Base-by-base conservation (phyloP, 1,140 invertebrate species). In the Trissolcus basalis region DNA sequence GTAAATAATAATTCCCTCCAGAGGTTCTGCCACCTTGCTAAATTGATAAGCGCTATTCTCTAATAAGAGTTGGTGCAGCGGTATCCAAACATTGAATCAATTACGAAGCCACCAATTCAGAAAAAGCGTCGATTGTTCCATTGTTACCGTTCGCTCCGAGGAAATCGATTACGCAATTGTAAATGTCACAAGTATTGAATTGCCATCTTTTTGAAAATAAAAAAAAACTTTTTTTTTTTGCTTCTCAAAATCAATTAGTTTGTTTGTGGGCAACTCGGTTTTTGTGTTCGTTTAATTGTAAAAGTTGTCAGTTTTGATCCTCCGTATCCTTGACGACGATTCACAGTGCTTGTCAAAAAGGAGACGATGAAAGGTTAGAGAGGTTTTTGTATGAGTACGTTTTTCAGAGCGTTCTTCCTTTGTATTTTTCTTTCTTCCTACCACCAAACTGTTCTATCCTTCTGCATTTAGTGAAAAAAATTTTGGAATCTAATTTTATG, bases 121-220 rank as follows among this genome's bases (percentile, higher is more conserved):
- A 65, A 27, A 27, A 35, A 14, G 55, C 13, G 43, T 65, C 61
- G 70, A 73, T 73, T 73, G 70, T 73, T 73, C 70, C 56, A 65
- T 73, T 73, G 70, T 73, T 73, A 61, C 16, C 13, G 35, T 49
- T 33, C 49, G 45, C 13, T 41, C 45, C 8, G 47, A 72, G 60
- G 19, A 73, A 60, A 55, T 65, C 60, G 69, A 72, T 72, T 53
- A 55, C 60, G n/a, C 43, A 72, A 72, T 72, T 35, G 45, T 60
- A 65, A 65, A 59, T 72, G 60, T 65, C 69, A 65, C 33, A 15
- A 0, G 7, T 51, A 58, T 59, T 53, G 45, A 44, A 48, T 55
- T 13, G 50, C 44, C 51, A 50, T 32, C 27, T 35, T 65, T 32
- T 8, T 54, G 41, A 7, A n/a, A 47, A 6, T 35, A 49, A 14